Percentiles rank a stretch among this genome's conserved stretches.
These are phyloP conservation scores for Microplitis manilae DNA, from an alignment of 2,888 invertebrate genomes.

Conservation along the genomic window DNA sequence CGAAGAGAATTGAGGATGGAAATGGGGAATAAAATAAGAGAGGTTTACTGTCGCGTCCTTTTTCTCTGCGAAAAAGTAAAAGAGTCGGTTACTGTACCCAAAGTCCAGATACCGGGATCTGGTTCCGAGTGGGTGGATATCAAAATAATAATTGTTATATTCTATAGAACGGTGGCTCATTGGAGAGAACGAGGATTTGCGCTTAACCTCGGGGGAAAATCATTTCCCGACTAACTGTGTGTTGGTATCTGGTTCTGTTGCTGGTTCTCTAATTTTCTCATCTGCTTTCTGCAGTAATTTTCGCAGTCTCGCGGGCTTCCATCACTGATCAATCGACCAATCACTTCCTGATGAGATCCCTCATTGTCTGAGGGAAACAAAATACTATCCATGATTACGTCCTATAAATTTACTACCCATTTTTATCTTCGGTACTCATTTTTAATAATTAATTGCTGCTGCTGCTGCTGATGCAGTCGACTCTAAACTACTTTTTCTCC, in stretches of 20 bases:
- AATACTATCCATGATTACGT: constrained; percentile 9
- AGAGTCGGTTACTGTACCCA: not conserved
- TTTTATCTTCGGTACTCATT: too few relatives aligned
- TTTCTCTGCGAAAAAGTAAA: not conserved
- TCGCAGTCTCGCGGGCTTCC: constrained; percentile 20
- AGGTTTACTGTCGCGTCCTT: constrained; percentile 1
- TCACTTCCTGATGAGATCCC: constrained; percentile 22
- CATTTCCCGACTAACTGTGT: constrained; percentile 11
- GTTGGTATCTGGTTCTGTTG: not conserved
- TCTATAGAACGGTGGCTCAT: constrained; percentile 53
- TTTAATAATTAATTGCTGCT: too few relatives aligned
- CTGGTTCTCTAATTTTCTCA: constrained; percentile 2
- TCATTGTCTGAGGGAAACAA: constrained; percentile 4
- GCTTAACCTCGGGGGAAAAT: constrained; percentile 44
- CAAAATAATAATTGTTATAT: constrained; percentile 60
- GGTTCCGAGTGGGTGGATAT: constrained; percentile 56
- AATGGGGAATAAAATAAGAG: constrained; percentile 7
- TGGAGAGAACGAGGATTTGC: constrained; percentile 52
- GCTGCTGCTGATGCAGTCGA: too few relatives aligned
- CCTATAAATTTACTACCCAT: too few relatives aligned
- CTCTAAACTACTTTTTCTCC: too few relatives aligned
- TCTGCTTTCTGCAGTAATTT: constrained; percentile 3
- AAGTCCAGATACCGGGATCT: constrained; percentile 19
- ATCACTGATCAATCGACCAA: constrained; percentile 37
- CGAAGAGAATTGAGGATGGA: constrained; percentile 17